phyloP scores from a whole-genome alignment of 2,888 invertebrate genomes.

The Germaria angustata region DNA sequence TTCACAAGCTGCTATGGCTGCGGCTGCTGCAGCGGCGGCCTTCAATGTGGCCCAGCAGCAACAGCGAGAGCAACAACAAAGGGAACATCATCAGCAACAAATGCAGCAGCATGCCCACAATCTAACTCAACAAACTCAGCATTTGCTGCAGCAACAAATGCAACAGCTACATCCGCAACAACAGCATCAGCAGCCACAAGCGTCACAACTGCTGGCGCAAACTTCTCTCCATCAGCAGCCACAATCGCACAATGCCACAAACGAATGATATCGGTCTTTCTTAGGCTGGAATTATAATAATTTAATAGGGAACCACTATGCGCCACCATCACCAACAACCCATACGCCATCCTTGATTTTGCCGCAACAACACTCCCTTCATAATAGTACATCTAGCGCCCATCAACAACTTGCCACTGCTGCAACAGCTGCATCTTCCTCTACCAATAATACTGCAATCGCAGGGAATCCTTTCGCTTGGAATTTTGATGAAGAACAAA shows the following conservation, averaged over 20 bases:
- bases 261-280: constrained; percentile 79
- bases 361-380: constrained; percentile 62
- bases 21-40: constrained; percentile 80
- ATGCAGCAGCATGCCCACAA: constrained; percentile 72
- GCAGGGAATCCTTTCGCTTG: constrained; percentile 68
- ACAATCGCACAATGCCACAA: constrained; percentile 77
- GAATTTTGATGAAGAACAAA: constrained; percentile 56
- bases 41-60: constrained; percentile 75
- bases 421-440: constrained; percentile 61
- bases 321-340: constrained; percentile 54
- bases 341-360: constrained; percentile 52
- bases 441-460: constrained; percentile 65
- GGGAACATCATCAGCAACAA: constrained; percentile 72
- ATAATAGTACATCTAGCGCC: constrained; percentile 36
- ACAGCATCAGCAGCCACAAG: constrained; percentile 70
- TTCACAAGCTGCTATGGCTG: constrained; percentile 79
- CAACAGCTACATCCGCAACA: constrained; percentile 72
- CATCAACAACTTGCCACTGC: constrained; percentile 48
- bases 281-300: constrained; percentile 79
- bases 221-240: constrained; percentile 76
- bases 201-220: constrained; percentile 73
- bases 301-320: constrained; percentile 69
- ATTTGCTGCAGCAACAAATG: constrained; percentile 71
- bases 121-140: constrained; percentile 72
- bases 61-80: constrained; percentile 74